phyloP scores from a whole-genome alignment of 2,888 invertebrate genomes.

The Podabrus alpinus region DNA sequence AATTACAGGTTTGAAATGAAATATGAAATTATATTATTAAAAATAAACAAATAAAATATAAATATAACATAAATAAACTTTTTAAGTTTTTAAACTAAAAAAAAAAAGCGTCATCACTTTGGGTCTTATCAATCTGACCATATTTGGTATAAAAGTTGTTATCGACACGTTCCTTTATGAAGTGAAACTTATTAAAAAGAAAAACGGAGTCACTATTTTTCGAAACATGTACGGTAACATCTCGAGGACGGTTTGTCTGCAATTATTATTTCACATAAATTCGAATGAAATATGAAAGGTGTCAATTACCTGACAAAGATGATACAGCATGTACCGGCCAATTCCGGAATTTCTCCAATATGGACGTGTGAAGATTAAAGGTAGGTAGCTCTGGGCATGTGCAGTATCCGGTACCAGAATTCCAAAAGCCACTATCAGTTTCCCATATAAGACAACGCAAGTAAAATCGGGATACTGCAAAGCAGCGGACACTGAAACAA shows the following conservation, averaged over 20 bases:
- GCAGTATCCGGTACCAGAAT: constrained; percentile 85
- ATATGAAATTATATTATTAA: no score
- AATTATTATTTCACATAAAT: constrained; percentile 52
- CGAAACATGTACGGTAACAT: constrained; percentile 89
- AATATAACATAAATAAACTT: no score
- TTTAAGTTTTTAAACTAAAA: constrained; percentile 74
- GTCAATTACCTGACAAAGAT: constrained; percentile 76
- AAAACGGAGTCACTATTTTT: constrained; percentile 86
- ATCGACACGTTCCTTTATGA: constrained; percentile 86
- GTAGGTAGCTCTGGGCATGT: constrained; percentile 85
- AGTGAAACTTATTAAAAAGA: constrained; percentile 93
- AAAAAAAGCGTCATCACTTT: constrained; percentile 89
- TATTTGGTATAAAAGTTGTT: constrained; percentile 93
- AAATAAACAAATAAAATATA: no score
- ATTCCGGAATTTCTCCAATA: constrained; percentile 85
- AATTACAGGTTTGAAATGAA: background rate
- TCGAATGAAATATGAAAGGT: constrained; percentile 3
- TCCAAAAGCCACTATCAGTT: constrained; percentile 86
- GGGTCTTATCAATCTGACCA: constrained; percentile 75
- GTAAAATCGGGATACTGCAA: constrained; percentile 92
- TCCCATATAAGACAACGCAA: constrained; percentile 82
- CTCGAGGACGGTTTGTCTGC: constrained; percentile 78
- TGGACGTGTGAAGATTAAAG: constrained; percentile 86
- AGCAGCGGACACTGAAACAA: constrained; percentile 79
- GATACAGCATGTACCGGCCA: constrained; percentile 89